Conservation (phyloP, 2,888 invertebrate species). For the Archips xylosteana region DNA sequence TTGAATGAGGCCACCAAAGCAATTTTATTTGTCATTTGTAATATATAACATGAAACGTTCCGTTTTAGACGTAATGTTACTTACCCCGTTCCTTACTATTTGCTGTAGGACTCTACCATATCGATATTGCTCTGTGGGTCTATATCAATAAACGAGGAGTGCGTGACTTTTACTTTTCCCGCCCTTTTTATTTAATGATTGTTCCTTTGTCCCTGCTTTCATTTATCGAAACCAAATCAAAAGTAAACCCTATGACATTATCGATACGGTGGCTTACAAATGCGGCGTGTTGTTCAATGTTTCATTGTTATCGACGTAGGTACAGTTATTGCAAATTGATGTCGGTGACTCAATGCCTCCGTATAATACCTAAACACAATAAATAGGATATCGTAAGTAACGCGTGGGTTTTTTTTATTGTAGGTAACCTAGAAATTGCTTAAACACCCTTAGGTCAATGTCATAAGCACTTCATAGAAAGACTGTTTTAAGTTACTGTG, state of each 20-base stretch:
- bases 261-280: background rate
- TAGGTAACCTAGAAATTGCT: too few relatives aligned
- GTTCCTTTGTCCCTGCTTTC: conserved; percentile 22
- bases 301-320: conserved; percentile 10
- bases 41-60: too few relatives aligned
- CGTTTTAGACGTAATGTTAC: too few relatives aligned
- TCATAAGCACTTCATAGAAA: too few relatives aligned
- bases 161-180: conserved; percentile 31
- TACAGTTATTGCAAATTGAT: conserved; percentile 21
- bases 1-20: too few relatives aligned
- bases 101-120: too few relatives aligned
- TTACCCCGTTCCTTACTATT: too few relatives aligned
- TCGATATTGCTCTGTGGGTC: background rate
- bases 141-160: conserved; percentile 31
- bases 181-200: conserved; percentile 33
- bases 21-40: too few relatives aligned
- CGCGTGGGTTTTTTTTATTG: background rate
- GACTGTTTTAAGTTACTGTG: too few relatives aligned
- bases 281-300: background rate
- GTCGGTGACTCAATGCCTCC: conserved; percentile 8
- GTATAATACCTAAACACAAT: conserved; percentile 1
- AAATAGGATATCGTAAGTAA: background rate
- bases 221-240: conserved; percentile 1
- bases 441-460: too few relatives aligned
- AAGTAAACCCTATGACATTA: background rate